Percentiles rank a stretch among this genome's conserved stretches.
Evolutionary conservation across 2,888 invertebrate genomes (phyloP).

Genomic region (Platycheirus rosarum): DNA sequence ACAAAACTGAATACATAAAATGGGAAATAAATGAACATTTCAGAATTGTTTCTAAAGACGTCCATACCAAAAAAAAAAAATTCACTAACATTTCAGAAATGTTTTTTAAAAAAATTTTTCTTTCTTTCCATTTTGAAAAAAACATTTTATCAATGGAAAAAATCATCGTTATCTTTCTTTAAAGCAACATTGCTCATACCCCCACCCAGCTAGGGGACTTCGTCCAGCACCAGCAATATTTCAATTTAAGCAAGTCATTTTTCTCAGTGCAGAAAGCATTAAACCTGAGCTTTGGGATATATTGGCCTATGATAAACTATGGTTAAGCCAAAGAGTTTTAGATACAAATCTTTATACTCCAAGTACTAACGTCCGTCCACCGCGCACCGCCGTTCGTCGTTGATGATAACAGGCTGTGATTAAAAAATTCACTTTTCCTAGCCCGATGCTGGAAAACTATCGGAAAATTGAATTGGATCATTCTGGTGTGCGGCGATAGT

Average conservation of each 20-base stretch:
- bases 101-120: too few species aligned
- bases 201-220: too few species aligned
- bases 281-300: slow-evolving; percentile 13
- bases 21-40: too few species aligned
- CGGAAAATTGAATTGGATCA: slow-evolving; percentile 68
- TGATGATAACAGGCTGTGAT: slow-evolving; percentile 58
- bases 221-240: too few species aligned
- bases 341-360: slow-evolving; percentile 57
- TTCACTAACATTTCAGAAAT: too few species aligned
- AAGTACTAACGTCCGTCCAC: slow-evolving; percentile 7
- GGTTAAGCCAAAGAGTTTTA: slow-evolving; percentile 39
- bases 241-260: neutral
- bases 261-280: neutral
- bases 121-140: too few species aligned
- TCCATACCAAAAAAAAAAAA: too few species aligned
- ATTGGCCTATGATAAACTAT: slow-evolving; percentile 54
- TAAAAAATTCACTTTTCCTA: slow-evolving; percentile 64
- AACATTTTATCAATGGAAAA: too few species aligned
- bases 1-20: too few species aligned
- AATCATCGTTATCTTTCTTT: too few species aligned
- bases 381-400: neutral
- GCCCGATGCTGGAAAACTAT: slow-evolving; percentile 2
- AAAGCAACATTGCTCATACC: too few species aligned
- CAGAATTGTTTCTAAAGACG: too few species aligned
- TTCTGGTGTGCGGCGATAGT: slow-evolving; percentile 63